phyloP scores from a whole-genome alignment of 2,113 vertebrate genomes.

The Serinus canaria region DNA sequence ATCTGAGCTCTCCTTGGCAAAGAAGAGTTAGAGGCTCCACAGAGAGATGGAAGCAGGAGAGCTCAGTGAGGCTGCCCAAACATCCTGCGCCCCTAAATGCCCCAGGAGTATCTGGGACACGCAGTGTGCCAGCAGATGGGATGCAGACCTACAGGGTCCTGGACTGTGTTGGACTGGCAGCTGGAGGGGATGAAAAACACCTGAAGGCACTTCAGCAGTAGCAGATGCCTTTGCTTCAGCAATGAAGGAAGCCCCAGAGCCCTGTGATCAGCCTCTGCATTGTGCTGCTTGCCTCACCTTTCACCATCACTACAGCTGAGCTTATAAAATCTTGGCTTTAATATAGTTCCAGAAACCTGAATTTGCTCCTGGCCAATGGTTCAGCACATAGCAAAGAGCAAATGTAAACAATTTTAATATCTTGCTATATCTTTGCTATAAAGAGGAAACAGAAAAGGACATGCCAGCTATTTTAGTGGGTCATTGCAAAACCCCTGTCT shows the following conservation, averaged over 20 bases:
- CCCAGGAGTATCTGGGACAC: background rate
- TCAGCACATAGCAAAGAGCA: background rate
- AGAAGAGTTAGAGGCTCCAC: background rate
- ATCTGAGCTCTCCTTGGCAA: background rate
- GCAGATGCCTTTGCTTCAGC: background rate
- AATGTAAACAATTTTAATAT: slow-evolving; percentile 9
- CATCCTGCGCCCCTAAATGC: background rate
- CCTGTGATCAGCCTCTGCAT: background rate
- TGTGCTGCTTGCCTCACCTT: background rate
- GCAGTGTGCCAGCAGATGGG: background rate
- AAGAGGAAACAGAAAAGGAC: background rate
- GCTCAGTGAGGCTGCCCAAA: background rate
- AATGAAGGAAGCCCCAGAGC: background rate
- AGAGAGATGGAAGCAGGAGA: background rate
- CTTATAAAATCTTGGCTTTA: background rate
- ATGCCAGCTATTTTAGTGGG: background rate
- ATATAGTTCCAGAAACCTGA: background rate
- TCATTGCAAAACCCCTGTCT: background rate
- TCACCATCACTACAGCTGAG: background rate
- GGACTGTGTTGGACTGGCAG: background rate
- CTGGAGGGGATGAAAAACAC: background rate
- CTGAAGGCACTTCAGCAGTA: slow-evolving; percentile 2
- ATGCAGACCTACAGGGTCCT: background rate
- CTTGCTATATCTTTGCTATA: background rate
- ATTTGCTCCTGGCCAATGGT: background rate